Base-by-base conservation (phyloP, 1,140 invertebrate species). In the Heliconius himera region DNA sequence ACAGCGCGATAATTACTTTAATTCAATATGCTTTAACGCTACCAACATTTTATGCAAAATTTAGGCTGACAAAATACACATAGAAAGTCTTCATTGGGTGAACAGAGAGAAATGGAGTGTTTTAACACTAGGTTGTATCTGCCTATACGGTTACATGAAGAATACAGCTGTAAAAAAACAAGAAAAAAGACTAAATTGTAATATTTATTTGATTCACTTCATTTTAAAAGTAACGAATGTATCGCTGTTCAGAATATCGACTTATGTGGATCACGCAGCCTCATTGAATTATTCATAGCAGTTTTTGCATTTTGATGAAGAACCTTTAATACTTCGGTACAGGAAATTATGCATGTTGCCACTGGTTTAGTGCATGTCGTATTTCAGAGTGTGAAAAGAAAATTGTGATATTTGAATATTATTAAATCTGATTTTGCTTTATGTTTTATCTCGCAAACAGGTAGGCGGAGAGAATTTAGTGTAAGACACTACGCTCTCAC, bases 251-350 rank as follows among this genome's bases (percentile, higher is more conserved):
- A 33, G 73, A 74, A 74, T 60, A 74, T 74, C 33, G 33, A 38
- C 73, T 51, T 29, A 33, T 60, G 29, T 54, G 51, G 73, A 74
- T 74, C 73, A 38, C 49, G 29, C 22, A 26, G 26, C 38, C 51
- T 56, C 51, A 56, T 56, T 56, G 73, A 74, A 74, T 74, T 74
- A 74, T 74, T 74, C 51, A 74, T 74, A 33, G 33, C 51, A 54
- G 56, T 74, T 74, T 74, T 74, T 74, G 73, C 73, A 74, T 74
- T 74, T 74, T 60, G 73, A 74, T 74, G 73, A 29, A 60, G 73
- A 54, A 54, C 18, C 49, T 36, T 74, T 60, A 74, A 56, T 74
- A 74, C 33, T 36, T 60, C 73, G 51, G 22, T 11, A 74, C 51
- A 56, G 51, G n/a, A 46, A 60, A 38, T 54, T n/a, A 9, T 56